phyloP scores from a whole-genome alignment of 2,797 vertebrate species.

The Sardinella longiceps region DNA sequence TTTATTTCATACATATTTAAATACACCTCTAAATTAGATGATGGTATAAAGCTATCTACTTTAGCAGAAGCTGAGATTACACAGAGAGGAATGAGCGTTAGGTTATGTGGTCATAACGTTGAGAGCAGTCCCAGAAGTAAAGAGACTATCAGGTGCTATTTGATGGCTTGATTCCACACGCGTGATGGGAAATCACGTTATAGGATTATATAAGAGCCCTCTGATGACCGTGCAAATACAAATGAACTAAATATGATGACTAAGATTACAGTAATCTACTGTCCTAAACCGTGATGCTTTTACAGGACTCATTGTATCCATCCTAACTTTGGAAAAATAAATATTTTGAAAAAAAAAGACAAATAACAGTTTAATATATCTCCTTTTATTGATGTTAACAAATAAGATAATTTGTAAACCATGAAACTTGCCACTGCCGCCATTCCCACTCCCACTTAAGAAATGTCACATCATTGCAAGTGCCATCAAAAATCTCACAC shows the following conservation, averaged over 20 bases:
- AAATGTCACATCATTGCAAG: background rate
- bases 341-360: background rate
- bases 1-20: background rate
- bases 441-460: background rate
- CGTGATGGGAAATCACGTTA: background rate
- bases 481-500: background rate
- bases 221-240: background rate
- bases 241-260: too few relatives aligned
- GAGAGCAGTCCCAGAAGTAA: background rate
- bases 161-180: background rate
- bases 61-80: too few relatives aligned
- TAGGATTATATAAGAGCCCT: background rate
- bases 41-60: too few relatives aligned
- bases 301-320: background rate
- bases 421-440: background rate
- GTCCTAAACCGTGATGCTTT: background rate
- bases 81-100: too few relatives aligned
- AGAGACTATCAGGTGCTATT: background rate
- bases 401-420: background rate
- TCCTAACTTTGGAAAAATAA: too few relatives aligned
- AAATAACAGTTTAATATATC: background rate
- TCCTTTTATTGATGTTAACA: background rate
- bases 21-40: too few relatives aligned
- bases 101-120: too few relatives aligned
- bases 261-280: too few relatives aligned